Percentiles rank a stretch among this genome's conserved stretches.
These are phyloP conservation scores for Biston betularia DNA, from an alignment of 2,888 invertebrate genomes.

Conservation along the genomic window DNA sequence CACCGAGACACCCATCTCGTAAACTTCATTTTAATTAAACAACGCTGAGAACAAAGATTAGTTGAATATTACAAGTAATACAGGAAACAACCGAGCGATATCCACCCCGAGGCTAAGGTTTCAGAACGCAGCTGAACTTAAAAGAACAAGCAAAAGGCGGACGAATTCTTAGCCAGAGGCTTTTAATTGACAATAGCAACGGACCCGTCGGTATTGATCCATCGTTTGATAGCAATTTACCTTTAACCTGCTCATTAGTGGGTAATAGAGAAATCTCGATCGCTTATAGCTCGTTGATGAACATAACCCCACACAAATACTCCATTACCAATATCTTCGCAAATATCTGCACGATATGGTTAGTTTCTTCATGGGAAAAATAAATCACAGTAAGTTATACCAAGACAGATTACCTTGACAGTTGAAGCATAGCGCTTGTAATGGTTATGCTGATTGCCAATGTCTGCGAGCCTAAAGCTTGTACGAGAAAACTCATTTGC, in stretches of 20 bases:
- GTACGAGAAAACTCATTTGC: conserved; percentile 58
- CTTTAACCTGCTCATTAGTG: conserved; percentile 71
- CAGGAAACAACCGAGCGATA: conserved; percentile 80
- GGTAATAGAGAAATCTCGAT: conserved; percentile 47
- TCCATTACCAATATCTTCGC: conserved; percentile 59
- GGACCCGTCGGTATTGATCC: conserved; percentile 69
- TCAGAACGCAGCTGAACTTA: conserved; percentile 71
- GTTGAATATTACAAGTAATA: conserved; percentile 74
- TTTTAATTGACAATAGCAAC: conserved; percentile 82
- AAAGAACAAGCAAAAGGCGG: conserved; percentile 82
- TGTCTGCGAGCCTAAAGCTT: conserved; percentile 52
- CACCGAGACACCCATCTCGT: conserved; percentile 42
- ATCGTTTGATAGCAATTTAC: conserved; percentile 65
- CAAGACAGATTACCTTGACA: conserved; percentile 52
- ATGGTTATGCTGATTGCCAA: conserved; percentile 62
- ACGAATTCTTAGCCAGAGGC: conserved; percentile 72
- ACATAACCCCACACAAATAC: conserved; percentile 55
- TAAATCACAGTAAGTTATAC: conserved; percentile 57
- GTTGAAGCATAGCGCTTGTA: conserved; percentile 52
- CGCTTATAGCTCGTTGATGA: conserved; percentile 52
- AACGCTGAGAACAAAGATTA: conserved; percentile 71
- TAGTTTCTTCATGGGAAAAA: conserved; percentile 54
- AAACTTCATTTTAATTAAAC: conserved; percentile 77
- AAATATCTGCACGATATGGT: conserved; percentile 55
- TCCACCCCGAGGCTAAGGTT: conserved; percentile 76